Conservation (phyloP, 2,113 vertebrate species). For the Erpornis zantholeuca region DNA sequence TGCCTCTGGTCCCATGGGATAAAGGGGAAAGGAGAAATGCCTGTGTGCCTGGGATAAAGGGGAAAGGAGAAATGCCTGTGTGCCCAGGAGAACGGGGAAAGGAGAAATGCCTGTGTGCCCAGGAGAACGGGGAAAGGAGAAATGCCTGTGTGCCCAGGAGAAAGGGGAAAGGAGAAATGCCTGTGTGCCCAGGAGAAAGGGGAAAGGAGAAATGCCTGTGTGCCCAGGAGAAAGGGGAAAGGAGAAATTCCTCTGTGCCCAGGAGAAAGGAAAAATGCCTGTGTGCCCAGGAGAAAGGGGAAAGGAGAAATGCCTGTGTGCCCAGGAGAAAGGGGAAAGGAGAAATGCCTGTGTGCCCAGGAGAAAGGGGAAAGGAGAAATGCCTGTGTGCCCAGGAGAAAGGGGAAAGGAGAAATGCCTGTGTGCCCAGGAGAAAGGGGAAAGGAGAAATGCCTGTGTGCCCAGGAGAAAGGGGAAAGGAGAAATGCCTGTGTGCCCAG, state of each 20-base stretch:
- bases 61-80: no score
- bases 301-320: not conserved
- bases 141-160: not conserved
- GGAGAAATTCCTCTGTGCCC: not conserved
- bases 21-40: not conserved
- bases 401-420: not conserved
- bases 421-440: not conserved
- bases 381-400: no score
- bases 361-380: no score
- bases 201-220: not conserved
- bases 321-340: not conserved
- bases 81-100: not conserved
- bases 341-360: not conserved
- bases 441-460: not conserved
- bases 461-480: not conserved
- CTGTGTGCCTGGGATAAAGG: not conserved
- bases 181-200: not conserved
- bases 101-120: not conserved
- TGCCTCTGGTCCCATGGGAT: not conserved
- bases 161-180: not conserved
- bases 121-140: not conserved
- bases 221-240: not conserved
- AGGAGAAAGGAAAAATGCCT: not conserved
- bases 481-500: no score
- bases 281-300: not conserved